Evolutionary conservation across 2,797 vertebrate species (phyloP).

Genomic region (Oophaga sylvatica): DNA sequence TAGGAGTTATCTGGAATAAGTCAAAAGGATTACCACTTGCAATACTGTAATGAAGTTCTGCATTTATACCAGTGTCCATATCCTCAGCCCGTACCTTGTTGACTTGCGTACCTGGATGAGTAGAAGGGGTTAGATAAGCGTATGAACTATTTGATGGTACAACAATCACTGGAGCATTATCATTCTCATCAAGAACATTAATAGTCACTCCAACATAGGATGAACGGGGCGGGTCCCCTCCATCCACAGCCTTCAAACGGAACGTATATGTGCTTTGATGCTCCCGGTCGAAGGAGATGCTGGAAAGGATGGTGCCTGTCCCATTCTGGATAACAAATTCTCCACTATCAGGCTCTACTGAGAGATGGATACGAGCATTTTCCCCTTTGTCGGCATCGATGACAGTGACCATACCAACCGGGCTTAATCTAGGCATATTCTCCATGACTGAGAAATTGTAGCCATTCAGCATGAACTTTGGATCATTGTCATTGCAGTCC

Average conservation of each 20-base stretch:
- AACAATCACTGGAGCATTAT: slow-evolving; percentile 94
- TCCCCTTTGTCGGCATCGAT: slow-evolving; percentile 92
- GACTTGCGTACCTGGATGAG: slow-evolving; percentile 83
- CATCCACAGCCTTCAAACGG: slow-evolving; percentile 90
- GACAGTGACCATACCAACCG: slow-evolving; percentile 95
- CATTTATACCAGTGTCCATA: slow-evolving; percentile 89
- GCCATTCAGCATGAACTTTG: slow-evolving; percentile 93
- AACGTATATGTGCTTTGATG: slow-evolving; percentile 97
- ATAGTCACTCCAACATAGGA: slow-evolving; percentile 96
- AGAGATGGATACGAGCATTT: slow-evolving; percentile 86
- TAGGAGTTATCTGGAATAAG: slow-evolving; percentile 90
- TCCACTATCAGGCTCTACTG: slow-evolving; percentile 92
- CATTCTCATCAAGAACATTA: slow-evolving; percentile 96
- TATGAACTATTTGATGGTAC: slow-evolving; percentile 94
- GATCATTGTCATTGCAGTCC: slow-evolving; percentile 98
- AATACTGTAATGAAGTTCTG: slow-evolving; percentile 88
- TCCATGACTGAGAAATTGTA: slow-evolving; percentile 97
- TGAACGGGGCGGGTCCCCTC: slow-evolving; percentile 89
- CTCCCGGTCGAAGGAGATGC: slow-evolving; percentile 95
- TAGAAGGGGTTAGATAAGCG: slow-evolving; percentile 83
- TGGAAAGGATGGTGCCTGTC: slow-evolving; percentile 93
- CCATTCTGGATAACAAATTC: slow-evolving; percentile 97
- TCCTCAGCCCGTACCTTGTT: slow-evolving; percentile 93
- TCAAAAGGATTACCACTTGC: slow-evolving; percentile 91
- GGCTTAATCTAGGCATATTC: slow-evolving; percentile 92